phyloP scores from a whole-genome alignment of 2,888 invertebrate species.

The Dryomyza anilis region DNA sequence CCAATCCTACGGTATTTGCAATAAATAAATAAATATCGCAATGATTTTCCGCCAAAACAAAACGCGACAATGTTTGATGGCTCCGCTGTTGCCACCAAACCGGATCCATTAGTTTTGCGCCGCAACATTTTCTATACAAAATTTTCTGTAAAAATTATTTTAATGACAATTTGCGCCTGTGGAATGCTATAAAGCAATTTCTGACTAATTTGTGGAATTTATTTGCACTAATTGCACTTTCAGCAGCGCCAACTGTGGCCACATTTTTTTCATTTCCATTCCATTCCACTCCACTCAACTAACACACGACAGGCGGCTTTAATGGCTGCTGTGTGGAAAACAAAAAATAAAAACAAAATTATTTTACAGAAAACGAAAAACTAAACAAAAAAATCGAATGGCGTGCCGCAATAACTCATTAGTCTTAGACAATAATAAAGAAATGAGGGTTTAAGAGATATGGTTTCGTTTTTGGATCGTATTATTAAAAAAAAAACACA shows the following conservation, averaged over 20 bases:
- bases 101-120: conserved; percentile 8
- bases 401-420: conserved; percentile 20
- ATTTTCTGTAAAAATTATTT: conserved; percentile 6
- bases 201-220: conserved; percentile 22
- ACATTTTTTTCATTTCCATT: not conserved
- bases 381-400: not conserved
- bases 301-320: no score
- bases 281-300: not conserved
- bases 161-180: conserved; percentile 10
- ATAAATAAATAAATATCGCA: no score
- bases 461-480: not conserved
- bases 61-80: no score
- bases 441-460: conserved; percentile 10
- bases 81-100: no score
- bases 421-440: conserved; percentile 15
- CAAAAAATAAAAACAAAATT: no score
- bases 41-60: no score
- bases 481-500: not conserved
- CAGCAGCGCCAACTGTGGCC: not conserved
- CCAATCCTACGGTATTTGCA: not conserved
- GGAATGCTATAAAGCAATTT: conserved; percentile 19
- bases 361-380: not conserved
- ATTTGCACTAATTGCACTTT: conserved; percentile 23
- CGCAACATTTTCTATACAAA: not conserved
- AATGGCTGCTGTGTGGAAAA: no score